Conservation (phyloP, 2,888 invertebrate genomes). For the Copidosoma aretas region DNA sequence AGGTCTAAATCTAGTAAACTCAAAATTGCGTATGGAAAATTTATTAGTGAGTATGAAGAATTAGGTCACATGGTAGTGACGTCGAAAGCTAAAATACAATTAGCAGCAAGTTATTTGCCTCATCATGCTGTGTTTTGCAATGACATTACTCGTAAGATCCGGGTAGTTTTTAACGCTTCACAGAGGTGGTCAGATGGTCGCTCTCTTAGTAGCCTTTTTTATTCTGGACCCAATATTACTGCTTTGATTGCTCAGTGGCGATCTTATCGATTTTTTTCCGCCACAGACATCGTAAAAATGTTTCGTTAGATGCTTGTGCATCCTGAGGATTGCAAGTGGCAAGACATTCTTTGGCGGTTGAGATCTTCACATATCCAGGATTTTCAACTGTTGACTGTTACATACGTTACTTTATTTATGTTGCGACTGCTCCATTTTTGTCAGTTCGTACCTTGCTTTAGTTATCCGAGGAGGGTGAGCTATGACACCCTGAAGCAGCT, state of each 20-base stretch:
- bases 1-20: background rate
- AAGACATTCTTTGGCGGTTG: constrained; percentile 46
- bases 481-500: constrained; percentile 38
- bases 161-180: constrained; percentile 1
- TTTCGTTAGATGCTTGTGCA: constrained; percentile 39
- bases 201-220: background rate
- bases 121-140: background rate
- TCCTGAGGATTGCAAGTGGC: constrained; percentile 42
- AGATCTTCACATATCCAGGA: constrained; percentile 21
- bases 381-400: constrained; percentile 32
- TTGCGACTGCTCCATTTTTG: constrained; percentile 41
- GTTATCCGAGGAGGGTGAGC: constrained; percentile 37
- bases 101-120: too few species aligned
- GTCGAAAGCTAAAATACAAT: too few species aligned
- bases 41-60: background rate
- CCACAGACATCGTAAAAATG: constrained; percentile 34
- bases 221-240: background rate
- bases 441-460: constrained; percentile 41
- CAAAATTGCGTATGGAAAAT: background rate
- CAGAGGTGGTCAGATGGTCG: background rate
- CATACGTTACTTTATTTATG: constrained; percentile 44
- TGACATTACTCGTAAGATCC: background rate
- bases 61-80: constrained; percentile 1
- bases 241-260: background rate
- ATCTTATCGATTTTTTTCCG: background rate